Conservation (phyloP, 1,140 invertebrate species). For the Camponotus floridanus region DNA sequence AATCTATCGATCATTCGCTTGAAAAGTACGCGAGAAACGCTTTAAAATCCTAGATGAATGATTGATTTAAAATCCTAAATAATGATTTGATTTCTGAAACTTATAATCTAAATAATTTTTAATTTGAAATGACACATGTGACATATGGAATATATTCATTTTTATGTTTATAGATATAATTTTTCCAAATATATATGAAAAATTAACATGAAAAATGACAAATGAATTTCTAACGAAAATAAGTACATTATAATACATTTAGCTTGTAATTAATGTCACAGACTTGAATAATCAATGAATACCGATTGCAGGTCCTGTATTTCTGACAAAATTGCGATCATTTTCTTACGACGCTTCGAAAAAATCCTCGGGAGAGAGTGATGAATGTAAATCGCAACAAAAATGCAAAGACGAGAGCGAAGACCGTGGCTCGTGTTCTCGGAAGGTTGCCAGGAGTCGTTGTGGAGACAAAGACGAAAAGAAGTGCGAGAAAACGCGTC, state of each 20-base stretch:
- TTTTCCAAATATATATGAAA: too few species aligned
- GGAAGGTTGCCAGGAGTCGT: neutral
- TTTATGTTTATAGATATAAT: too few species aligned
- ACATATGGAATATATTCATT: too few species aligned
- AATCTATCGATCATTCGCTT: neutral
- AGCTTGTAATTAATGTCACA: neutral
- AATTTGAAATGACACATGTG: neutral
- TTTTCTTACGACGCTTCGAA: conserved; percentile 13
- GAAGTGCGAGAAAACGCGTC: neutral
- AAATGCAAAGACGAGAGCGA: neutral
- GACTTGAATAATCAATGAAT: neutral
- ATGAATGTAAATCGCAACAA: neutral
- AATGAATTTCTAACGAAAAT: neutral
- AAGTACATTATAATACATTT: neutral
- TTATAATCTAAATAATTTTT: neutral
- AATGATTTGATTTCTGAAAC: neutral
- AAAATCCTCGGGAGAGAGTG: neutral
- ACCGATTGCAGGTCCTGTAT: neutral
- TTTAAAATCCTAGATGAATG: neutral
- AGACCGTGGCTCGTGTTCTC: neutral
- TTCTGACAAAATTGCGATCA: neutral
- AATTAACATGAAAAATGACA: neutral
- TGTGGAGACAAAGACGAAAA: neutral
- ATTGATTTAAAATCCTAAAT: neutral
- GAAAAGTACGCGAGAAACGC: neutral